Evolutionary conservation across 1,140 invertebrate species (phyloP).

Genomic region (Mizuhopecten yessoensis): DNA sequence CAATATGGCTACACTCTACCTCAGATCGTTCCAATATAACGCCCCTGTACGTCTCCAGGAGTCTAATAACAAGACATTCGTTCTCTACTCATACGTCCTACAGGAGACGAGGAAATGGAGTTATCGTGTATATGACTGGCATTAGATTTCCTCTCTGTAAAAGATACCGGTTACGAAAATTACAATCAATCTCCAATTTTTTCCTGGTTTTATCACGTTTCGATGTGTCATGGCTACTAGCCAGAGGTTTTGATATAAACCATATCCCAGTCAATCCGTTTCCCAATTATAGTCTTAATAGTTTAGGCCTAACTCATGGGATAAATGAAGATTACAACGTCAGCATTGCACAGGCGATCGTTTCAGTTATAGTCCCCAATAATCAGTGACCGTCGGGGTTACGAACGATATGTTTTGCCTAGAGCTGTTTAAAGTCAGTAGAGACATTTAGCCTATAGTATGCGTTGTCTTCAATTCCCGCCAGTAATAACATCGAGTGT

Average conservation of each 20-base stretch:
- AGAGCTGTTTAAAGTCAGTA: not conserved
- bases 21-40: not conserved
- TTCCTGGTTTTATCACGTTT: not conserved
- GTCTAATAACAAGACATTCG: not conserved
- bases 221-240: conserved; percentile 6
- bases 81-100: not conserved
- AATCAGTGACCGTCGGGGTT: not conserved
- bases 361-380: not conserved
- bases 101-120: not conserved
- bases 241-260: conserved; percentile 20
- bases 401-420: not conserved
- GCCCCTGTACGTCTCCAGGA: not conserved
- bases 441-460: not conserved
- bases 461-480: not conserved
- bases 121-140: not conserved
- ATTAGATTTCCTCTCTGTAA: not conserved
- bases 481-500: not conserved
- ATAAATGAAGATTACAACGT: conserved; percentile 28
- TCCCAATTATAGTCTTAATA: conserved; percentile 39
- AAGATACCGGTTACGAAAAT: conserved; percentile 18
- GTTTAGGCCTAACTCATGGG: not conserved
- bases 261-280: not conserved
- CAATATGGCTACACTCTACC: not conserved
- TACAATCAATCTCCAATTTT: conserved; percentile 23
- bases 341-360: not conserved